Percentiles rank a stretch among this genome's conserved stretches.
These are phyloP conservation scores for Vanessa cardui DNA, from an alignment of 2,888 invertebrate genomes.

Conservation along the genomic window DNA sequence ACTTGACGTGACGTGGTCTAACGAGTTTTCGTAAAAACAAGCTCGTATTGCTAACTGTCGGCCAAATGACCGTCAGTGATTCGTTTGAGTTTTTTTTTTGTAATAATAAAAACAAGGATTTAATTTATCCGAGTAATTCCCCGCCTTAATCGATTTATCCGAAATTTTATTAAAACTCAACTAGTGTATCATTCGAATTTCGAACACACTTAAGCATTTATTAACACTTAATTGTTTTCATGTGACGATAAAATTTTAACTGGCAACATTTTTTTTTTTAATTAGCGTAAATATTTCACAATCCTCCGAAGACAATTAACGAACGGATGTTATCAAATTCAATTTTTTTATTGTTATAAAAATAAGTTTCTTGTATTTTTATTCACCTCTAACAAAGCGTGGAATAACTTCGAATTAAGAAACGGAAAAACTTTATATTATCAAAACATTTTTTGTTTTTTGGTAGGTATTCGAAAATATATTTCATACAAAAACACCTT, in stretches of 20 bases:
- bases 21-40: too few relatives aligned
- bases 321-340: neutral
- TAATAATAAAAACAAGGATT: too few relatives aligned
- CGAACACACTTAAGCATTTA: too few relatives aligned
- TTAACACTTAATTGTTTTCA: too few relatives aligned
- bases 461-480: neutral
- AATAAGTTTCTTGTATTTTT: neutral
- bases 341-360: neutral
- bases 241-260: neutral
- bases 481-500: neutral
- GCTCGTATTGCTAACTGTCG: too few relatives aligned
- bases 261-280: neutral
- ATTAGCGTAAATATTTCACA: neutral
- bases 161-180: too few relatives aligned
- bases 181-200: too few relatives aligned
- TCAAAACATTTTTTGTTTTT: neutral
- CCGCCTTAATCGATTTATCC: too few relatives aligned
- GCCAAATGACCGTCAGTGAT: too few relatives aligned
- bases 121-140: too few relatives aligned
- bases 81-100: too few relatives aligned
- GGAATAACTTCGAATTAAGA: neutral
- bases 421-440: conserved; percentile 7
- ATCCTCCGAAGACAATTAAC: neutral
- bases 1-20: too few relatives aligned
- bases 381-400: conserved; percentile 5